These are phyloP conservation scores for Sylvietta virens DNA, from an alignment of 2,113 vertebrate species.

Conservation along the genomic window DNA sequence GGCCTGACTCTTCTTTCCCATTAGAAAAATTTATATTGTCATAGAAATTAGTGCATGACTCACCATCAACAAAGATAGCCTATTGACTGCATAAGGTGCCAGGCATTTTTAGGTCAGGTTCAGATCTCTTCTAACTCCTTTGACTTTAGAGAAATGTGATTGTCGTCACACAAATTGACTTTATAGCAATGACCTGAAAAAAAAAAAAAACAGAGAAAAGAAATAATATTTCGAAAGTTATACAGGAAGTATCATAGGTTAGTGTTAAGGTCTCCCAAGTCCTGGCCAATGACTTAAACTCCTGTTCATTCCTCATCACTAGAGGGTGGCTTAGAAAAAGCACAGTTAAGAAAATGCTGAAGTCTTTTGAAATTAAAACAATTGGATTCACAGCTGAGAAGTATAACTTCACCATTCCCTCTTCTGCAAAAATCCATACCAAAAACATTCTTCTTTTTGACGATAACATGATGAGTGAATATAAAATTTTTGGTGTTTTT, in stretches of 20 bases:
- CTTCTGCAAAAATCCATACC: neutral
- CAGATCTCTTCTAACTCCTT: neutral
- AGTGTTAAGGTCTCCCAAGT: neutral
- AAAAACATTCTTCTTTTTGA: neutral
- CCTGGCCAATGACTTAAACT: neutral
- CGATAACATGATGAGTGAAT: neutral
- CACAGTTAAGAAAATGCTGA: neutral
- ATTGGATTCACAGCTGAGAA: neutral
- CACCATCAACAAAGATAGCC: neutral
- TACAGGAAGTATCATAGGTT: neutral
- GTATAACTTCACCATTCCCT: neutral
- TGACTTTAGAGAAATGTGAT: neutral
- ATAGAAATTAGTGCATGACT: neutral
- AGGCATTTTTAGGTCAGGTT: neutral
- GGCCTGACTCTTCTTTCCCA: neutral
- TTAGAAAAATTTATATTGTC: neutral
- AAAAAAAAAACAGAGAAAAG: neutral
- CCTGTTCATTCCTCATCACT: accelerated
- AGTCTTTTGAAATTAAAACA: neutral
- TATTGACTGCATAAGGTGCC: neutral
- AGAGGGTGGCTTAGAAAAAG: neutral
- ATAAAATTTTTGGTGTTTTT: neutral
- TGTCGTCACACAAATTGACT: neutral
- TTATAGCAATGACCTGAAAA: neutral
- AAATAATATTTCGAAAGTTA: neutral